Conservation (phyloP, 1,140 invertebrate genomes). For the Penaeus vannamei region DNA sequence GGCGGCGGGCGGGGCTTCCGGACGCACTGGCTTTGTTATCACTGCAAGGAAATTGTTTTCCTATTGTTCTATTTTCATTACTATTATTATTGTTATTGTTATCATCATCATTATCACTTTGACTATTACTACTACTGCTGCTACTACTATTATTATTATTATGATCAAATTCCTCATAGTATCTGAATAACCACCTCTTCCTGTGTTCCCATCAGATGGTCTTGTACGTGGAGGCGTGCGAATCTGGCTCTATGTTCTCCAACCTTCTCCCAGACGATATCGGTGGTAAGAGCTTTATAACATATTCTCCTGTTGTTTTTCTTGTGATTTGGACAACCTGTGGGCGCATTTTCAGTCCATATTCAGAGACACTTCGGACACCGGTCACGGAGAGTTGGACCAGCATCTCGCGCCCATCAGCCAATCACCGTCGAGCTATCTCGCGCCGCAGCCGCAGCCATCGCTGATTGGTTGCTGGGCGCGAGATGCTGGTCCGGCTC, state of each 20-base stretch:
- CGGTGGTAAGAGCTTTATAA: slow-evolving; percentile 34
- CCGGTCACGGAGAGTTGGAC: too few species aligned
- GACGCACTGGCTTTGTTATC: neutral
- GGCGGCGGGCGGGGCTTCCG: neutral
- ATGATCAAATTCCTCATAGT: neutral
- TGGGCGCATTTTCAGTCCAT: too few species aligned
- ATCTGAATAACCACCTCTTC: neutral
- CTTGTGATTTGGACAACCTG: too few species aligned
- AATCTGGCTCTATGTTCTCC: slow-evolving; percentile 81
- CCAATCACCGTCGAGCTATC: too few species aligned
- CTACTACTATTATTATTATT: neutral
- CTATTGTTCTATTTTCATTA: neutral
- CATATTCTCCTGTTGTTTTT: neutral
- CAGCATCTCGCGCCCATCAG: too few species aligned
- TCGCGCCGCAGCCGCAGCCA: too few species aligned
- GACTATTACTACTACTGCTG: too few species aligned
- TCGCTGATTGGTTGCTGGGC: too few species aligned
- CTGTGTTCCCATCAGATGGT: slow-evolving; percentile 75
- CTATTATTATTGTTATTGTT: too few species aligned
- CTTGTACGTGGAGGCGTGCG: slow-evolving; percentile 80
- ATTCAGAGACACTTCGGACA: too few species aligned
- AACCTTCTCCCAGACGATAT: slow-evolving; percentile 64
- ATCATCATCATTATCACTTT: too few species aligned
- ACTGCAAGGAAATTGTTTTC: neutral
- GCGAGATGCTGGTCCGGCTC: too few species aligned